Conservation (phyloP, 2,797 vertebrate species). For the Thamnophis elegans region DNA sequence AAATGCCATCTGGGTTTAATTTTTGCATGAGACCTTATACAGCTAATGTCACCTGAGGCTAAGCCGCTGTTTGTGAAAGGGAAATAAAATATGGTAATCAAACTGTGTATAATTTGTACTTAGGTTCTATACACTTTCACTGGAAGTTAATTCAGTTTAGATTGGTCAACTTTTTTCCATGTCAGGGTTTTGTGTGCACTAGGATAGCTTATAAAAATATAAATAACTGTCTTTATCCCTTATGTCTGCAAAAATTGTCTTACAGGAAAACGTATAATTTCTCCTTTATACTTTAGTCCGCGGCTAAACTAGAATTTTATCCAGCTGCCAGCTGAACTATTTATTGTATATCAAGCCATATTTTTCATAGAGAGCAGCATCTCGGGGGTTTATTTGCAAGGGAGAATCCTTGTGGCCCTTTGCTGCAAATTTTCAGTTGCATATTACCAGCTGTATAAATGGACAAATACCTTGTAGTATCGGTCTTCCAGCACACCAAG, state of each 20-base stretch:
- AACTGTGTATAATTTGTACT: not conserved
- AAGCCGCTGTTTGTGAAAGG: not conserved
- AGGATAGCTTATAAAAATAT: not conserved
- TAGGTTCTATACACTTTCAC: too few species aligned
- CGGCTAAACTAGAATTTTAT: not conserved
- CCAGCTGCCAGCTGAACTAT: not conserved
- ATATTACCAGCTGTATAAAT: not conserved
- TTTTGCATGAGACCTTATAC: not conserved
- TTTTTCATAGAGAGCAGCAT: not conserved
- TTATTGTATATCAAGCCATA: not conserved
- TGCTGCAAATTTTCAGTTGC: not conserved
- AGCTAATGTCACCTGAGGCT: not conserved
- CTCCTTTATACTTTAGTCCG: not conserved
- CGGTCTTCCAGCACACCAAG: not conserved
- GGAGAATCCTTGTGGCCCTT: not conserved
- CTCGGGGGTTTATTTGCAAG: not conserved
- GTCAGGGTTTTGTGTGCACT: not conserved
- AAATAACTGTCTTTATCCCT: not conserved
- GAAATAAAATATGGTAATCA: not conserved
- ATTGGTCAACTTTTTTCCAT: not conserved
- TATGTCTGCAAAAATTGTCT: not conserved
- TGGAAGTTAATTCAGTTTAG: not conserved
- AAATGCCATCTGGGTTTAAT: not conserved
- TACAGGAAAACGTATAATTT: not conserved
- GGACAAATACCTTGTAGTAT: not conserved